Percentiles rank a stretch among this genome's conserved stretches.
These are phyloP conservation scores for Melieria omissa DNA, from an alignment of 2,888 invertebrate species.

Conservation along the genomic window DNA sequence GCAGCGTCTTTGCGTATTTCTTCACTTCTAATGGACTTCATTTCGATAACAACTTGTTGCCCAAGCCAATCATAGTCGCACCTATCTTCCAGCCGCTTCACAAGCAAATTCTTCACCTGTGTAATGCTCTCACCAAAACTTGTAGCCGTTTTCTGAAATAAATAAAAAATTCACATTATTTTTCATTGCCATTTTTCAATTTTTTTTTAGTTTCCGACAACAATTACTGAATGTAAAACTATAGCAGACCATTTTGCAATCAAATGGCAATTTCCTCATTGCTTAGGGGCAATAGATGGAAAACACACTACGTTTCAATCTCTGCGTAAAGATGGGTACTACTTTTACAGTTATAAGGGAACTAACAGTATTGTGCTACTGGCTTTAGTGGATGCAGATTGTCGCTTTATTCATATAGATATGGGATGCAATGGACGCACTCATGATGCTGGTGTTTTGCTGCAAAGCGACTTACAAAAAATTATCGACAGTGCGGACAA, in stretches of 20 bases:
- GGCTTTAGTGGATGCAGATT: conserved; percentile 39
- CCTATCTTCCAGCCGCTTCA: conserved; percentile 18
- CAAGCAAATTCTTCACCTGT: conserved; percentile 14
- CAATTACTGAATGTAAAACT: conserved; percentile 23
- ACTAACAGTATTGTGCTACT: conserved; percentile 38
- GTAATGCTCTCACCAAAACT: conserved; percentile 5
- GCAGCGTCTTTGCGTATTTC: conserved; percentile 21
- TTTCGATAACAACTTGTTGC: conserved; percentile 28
- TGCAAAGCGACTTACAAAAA: too few relatives aligned
- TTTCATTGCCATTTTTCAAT: too few relatives aligned
- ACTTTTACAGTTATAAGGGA: conserved; percentile 39
- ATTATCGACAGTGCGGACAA: too few relatives aligned
- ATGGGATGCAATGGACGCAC: too few relatives aligned
- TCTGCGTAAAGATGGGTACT: conserved; percentile 30
- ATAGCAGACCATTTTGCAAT: conserved; percentile 25
- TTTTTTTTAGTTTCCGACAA: too few relatives aligned
- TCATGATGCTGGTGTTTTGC: too few relatives aligned
- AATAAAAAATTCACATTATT: too few relatives aligned
- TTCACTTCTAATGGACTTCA: conserved; percentile 19
- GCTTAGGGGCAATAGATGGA: conserved; percentile 39
- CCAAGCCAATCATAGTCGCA: conserved; percentile 29
- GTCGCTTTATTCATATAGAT: conserved; percentile 36
- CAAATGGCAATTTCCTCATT: conserved; percentile 39
- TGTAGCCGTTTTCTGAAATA: not conserved
- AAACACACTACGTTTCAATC: conserved; percentile 35